Percentiles rank a stretch among this genome's conserved stretches.
Evolutionary conservation across 2,888 invertebrate species (phyloP).

Genomic region (Leucophenga montana): DNA sequence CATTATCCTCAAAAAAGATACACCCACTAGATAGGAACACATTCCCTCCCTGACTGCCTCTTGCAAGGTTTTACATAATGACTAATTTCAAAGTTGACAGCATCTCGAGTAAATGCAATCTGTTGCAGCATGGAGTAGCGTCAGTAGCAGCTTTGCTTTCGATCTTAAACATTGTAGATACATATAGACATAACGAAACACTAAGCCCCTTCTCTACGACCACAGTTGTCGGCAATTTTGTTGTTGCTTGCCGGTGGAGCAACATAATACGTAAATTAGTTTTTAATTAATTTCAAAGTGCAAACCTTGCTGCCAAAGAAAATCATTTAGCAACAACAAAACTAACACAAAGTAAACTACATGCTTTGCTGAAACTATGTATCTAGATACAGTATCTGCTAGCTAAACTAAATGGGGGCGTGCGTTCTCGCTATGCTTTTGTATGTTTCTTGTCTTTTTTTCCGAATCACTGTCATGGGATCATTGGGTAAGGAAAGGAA

Average conservation of each 20-base stretch:
- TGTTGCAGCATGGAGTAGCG: background rate
- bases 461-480: conserved; percentile 9
- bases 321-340: conserved; percentile 16
- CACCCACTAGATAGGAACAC: too few species aligned
- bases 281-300: conserved; percentile 49
- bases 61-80: background rate
- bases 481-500: background rate
- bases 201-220: background rate
- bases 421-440: background rate
- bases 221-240: background rate
- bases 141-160: background rate
- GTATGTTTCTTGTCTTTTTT: background rate
- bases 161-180: too few species aligned
- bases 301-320: conserved; percentile 26
- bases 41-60: too few species aligned
- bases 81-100: conserved; percentile 19
- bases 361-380: too few species aligned
- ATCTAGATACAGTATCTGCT: too few species aligned
- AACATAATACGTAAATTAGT: conserved; percentile 47
- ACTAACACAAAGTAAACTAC: conserved; percentile 8
- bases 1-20: too few species aligned
- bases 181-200: too few species aligned
- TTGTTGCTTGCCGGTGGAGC: conserved; percentile 2
- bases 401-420: background rate
- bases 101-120: background rate